phyloP scores from a whole-genome alignment of 2,113 vertebrate species.

The Hepsetus odoe region DNA sequence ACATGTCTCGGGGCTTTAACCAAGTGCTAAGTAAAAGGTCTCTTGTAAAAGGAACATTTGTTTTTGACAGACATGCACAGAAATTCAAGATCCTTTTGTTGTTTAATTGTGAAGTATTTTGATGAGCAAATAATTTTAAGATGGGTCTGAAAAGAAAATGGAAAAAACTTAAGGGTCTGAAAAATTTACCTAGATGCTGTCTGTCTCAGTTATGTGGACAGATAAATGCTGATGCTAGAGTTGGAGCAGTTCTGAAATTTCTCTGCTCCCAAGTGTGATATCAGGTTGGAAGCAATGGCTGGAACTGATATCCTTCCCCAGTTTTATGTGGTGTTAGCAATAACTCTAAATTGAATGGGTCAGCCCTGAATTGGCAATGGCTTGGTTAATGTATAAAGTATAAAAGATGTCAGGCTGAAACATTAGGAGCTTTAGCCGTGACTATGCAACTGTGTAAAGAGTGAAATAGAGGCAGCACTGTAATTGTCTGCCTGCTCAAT shows the following conservation, averaged over 20 bases:
- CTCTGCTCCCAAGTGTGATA: background rate
- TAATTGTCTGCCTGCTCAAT: background rate
- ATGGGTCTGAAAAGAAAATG: too few relatives aligned
- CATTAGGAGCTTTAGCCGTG: background rate
- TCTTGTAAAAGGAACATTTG: too few relatives aligned
- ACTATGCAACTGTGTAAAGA: background rate
- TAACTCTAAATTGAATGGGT: background rate
- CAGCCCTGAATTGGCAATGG: background rate
- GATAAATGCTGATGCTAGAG: background rate
- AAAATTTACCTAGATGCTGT: too few relatives aligned
- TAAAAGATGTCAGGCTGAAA: background rate
- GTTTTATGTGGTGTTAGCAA: background rate
- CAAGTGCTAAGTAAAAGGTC: too few relatives aligned
- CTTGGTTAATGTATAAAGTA: background rate
- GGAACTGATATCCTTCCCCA: background rate
- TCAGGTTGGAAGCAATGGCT: background rate
- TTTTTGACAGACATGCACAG: too few relatives aligned
- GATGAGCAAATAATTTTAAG: too few relatives aligned
- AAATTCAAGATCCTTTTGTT: too few relatives aligned
- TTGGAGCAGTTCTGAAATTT: background rate
- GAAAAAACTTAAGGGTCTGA: too few relatives aligned
- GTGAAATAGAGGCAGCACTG: background rate
- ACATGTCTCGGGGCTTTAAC: too few relatives aligned
- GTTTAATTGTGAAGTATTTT: too few relatives aligned
- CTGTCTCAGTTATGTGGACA: background rate